phyloP scores from a whole-genome alignment of 1,140 invertebrate species.

The Macrobrachium nipponense region DNA sequence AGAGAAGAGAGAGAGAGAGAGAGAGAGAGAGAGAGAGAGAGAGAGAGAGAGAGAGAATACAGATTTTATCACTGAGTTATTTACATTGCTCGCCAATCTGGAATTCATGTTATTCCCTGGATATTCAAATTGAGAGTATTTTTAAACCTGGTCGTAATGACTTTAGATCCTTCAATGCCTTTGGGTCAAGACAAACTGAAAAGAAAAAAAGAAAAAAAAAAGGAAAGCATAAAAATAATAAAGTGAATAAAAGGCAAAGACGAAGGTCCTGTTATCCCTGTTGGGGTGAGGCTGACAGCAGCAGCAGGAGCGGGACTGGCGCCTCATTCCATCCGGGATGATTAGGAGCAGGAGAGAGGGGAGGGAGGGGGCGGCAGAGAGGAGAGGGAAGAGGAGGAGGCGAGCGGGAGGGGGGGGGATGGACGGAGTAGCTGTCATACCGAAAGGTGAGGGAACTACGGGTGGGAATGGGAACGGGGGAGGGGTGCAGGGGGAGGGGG shows the following conservation, averaged over 20 bases:
- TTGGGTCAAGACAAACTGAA: not conserved
- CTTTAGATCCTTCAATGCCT: too few species aligned
- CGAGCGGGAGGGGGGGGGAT: slow-evolving; percentile 25
- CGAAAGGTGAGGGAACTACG: slow-evolving; percentile 23
- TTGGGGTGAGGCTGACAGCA: not conserved
- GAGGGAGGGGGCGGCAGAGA: slow-evolving; percentile 34
- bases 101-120: not conserved
- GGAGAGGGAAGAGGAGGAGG: slow-evolving; percentile 33
- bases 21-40: slow-evolving; percentile 13
- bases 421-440: slow-evolving; percentile 14
- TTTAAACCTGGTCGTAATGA: not conserved
- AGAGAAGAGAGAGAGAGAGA: slow-evolving; percentile 27
- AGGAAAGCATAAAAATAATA: not conserved
- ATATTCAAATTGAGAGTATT: not conserved
- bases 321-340: not conserved
- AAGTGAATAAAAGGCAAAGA: too few species aligned
- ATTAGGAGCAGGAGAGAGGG: slow-evolving; percentile 36
- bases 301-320: too few species aligned
- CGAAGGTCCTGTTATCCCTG: not conserved
- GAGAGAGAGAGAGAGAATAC: slow-evolving; percentile 16
- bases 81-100: not conserved
- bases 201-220: not conserved
- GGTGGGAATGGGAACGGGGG: slow-evolving; percentile 29
- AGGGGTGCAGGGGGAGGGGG: slow-evolving; percentile 35
- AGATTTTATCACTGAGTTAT: not conserved